These are phyloP conservation scores for Anguilla marmorata DNA, from an alignment of 2,797 vertebrate species.

Conservation along the genomic window DNA sequence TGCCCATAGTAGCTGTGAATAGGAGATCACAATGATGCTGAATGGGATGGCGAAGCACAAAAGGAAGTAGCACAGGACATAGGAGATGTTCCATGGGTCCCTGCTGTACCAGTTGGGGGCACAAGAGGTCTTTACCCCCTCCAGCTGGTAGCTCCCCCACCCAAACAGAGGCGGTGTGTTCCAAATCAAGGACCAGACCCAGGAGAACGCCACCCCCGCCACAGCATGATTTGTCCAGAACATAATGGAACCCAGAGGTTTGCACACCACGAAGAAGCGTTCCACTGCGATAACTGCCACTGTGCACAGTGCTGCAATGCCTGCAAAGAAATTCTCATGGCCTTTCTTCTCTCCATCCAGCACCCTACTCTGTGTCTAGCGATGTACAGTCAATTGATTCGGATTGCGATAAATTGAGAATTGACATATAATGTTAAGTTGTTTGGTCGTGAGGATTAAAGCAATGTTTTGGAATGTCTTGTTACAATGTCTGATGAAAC, in stretches of 20 bases:
- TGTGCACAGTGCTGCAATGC: conserved; percentile 72
- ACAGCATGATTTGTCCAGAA: conserved; percentile 65
- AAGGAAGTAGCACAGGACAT: conserved; percentile 69
- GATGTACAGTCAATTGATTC: not conserved
- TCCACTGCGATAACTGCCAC: conserved; percentile 73
- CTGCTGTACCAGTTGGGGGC: conserved; percentile 72
- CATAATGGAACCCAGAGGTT: conserved; percentile 64
- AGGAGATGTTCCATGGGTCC: conserved; percentile 68
- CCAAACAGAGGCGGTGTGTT: conserved; percentile 70
- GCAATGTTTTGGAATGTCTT: not conserved
- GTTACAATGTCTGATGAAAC: not conserved
- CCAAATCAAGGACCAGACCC: conserved; percentile 75
- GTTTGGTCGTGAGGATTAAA: not conserved
- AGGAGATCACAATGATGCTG: conserved; percentile 64
- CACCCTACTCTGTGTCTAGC: not conserved
- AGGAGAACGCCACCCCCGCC: conserved; percentile 62
- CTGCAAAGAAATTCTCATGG: conserved; percentile 47
- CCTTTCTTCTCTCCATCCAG: not conserved
- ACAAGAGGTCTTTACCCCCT: conserved; percentile 74
- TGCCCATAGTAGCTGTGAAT: conserved; percentile 67
- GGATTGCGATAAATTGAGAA: not conserved
- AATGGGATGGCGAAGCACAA: conserved; percentile 75
- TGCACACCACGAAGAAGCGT: conserved; percentile 71
- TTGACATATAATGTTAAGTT: not conserved
- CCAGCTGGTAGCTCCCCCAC: conserved; percentile 57